Evolutionary conservation across 2,797 vertebrate species (phyloP), one percentile per base, ranked within the genome.

Genomic region (Acestrorhynchus altus): DNA sequence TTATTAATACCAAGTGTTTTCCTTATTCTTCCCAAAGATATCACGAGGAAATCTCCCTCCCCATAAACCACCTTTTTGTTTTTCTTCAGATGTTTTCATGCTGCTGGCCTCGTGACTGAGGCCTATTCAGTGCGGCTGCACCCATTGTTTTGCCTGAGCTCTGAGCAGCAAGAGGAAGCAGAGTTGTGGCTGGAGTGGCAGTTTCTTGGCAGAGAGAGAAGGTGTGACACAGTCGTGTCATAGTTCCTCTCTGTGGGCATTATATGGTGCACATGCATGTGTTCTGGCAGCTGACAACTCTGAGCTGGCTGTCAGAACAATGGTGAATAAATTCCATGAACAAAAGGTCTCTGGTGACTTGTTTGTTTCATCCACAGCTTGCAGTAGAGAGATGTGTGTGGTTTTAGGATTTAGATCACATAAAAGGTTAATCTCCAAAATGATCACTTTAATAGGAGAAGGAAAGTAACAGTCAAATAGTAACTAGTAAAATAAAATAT

Each of bases 261-360:
- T 24, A 16, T 5, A 47, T 8, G 47, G 42, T 47, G 13, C 47
- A 47, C 44, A 47, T 49, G 64, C 64, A 46, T 49, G 24, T 28
- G 44, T 31, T 46, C 20, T 60, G 18, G 57, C 42, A 63, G 28
- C 44, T 20, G 40, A 49, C 13, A 35, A 49, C 24, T 35, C 44
- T 61, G n/a, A 22, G n/a, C 35, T 70, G 5, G 9, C 71, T 10
- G 18, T 8, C 72, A 63, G 15, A 60, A 72, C 40, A 63, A 73
- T 44, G 4, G 71, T 31, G 24, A 18, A 4, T 57, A 35, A 22
- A 63, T 49, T 35, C 57, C 49, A n/a, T 11, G 26, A 15, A 72
- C 40, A 28, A 15, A 20, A 20, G 44, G 11, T 22, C 26, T 49
- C 28, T 39, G n/a, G 39, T 51, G 49, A 51, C 57, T 26, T 13